Evolutionary conservation across 2,888 invertebrate genomes (phyloP), one percentile per base, ranked within the genome.

Genomic region (Xanthia togata): DNA sequence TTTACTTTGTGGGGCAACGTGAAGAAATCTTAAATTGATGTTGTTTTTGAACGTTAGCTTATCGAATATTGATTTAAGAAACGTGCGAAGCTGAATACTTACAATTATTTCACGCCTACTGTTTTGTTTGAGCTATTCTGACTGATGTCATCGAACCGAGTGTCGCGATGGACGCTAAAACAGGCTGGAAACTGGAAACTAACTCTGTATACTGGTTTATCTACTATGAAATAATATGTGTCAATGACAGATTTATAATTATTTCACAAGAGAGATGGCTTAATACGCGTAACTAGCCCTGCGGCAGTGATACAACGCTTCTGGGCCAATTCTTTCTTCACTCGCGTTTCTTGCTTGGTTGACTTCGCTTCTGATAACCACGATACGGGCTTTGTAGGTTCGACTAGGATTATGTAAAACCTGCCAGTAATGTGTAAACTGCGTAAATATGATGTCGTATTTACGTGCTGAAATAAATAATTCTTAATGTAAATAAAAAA

Each of bases 161-260:
- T n/a, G 57, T n/a, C 72, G 50, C 41, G 67, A 5, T 23, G 9
- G 63, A 73, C 70, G 38, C 57, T 64, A 75, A 70, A 78, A 77
- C 79, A 81, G 67, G 75, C 75, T 72, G 83, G 64, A 83, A 83
- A 88, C 85, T 87, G 84, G 78, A 87, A 84, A 78, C 69, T 59
- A 63, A 79, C 72, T 78, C 60, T 63, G 50, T 55, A 69, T 76
- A 86, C 88, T 53, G 79, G 88, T 88, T 88, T 85, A 65, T 79
- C 81, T 80, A 82, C 79, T 82, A 55, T 80, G 77, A 79, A 82
- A 80, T 82, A 71, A 86, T 87, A 88, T 87, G 77, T 88, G 88
- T 82, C 88, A 88, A 86, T 88, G 86, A 85, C 83, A 84, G 85
- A 82, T 85, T 85, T 81, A 88, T 81, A 83, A 85, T 82, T 76